These are phyloP conservation scores for Drosophila sturtevanti DNA, from an alignment of 1,140 invertebrate species.

Conservation along the genomic window DNA sequence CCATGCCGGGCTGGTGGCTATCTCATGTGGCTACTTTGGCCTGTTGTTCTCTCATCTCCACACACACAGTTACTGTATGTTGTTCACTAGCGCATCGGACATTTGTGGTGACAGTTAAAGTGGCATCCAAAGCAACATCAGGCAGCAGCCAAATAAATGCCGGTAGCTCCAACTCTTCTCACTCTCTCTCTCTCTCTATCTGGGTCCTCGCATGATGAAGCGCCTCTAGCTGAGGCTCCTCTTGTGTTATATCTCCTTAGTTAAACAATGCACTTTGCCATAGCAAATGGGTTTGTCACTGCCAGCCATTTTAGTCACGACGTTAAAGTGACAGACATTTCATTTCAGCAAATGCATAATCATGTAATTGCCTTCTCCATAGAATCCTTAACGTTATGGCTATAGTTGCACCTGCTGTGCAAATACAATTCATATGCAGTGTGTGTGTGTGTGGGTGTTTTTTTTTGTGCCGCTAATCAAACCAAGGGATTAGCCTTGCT, in stretches of 20 bases:
- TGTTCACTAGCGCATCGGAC: conserved; percentile 55
- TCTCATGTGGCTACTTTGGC: conserved; percentile 9
- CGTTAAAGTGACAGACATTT: conserved; percentile 48
- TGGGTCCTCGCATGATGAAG: neutral
- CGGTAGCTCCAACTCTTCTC: conserved; percentile 12
- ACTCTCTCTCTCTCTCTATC: no score
- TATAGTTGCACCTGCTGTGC: conserved; percentile 49
- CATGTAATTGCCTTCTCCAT: conserved; percentile 53
- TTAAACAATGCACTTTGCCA: conserved; percentile 37
- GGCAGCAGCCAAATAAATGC: conserved; percentile 60
- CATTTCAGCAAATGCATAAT: conserved; percentile 63
- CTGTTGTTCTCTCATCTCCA: conserved; percentile 26
- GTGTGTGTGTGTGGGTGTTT: no score
- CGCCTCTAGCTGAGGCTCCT: neutral
- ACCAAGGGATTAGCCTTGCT: conserved; percentile 36
- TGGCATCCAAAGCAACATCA: conserved; percentile 42
- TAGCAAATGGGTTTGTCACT: conserved; percentile 55
- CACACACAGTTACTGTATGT: conserved; percentile 14
- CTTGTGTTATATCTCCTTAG: conserved; percentile 11
- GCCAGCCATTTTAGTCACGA: conserved; percentile 27
- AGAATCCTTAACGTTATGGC: neutral
- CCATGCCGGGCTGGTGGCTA: neutral
- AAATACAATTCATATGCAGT: conserved; percentile 60
- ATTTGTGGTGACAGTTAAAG: conserved; percentile 74
- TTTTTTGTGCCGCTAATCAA: conserved; percentile 40